phyloP scores from a whole-genome alignment of 1,140 invertebrate genomes.

The Penaeus indicus region DNA sequence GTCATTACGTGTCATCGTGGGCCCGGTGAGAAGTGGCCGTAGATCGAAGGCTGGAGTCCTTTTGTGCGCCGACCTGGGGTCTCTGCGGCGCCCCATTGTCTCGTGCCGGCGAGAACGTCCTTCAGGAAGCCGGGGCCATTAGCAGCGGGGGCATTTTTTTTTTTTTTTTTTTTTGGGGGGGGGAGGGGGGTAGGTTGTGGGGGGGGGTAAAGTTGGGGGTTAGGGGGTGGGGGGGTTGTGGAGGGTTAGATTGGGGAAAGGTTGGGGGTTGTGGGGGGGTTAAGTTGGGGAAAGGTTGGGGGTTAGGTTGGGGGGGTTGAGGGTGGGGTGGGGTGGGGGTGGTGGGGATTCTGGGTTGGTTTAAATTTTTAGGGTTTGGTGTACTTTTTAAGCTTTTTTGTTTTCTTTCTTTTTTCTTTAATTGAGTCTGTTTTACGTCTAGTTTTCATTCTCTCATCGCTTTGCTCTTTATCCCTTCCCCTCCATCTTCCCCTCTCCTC shows the following conservation, averaged over 20 bases:
- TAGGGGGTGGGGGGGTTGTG: background rate
- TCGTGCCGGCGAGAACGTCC: conserved; percentile 46
- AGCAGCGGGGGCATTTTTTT: conserved; percentile 31
- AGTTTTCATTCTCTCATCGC: no score
- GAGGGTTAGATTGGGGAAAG: background rate
- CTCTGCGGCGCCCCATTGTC: conserved; percentile 40
- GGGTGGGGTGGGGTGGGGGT: no score
- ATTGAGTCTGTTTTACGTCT: no score
- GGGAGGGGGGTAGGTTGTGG: background rate
- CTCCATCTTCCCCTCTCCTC: background rate
- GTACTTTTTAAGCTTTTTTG: no score
- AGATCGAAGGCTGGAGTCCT: conserved; percentile 56
- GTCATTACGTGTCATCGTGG: conserved; percentile 59
- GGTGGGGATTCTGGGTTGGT: no score
- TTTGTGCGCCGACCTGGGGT: conserved; percentile 31
- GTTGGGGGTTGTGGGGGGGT: no score
- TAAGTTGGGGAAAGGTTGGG: no score
- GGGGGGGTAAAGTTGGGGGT: background rate
- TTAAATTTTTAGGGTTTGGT: no score
- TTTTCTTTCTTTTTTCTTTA: no score
- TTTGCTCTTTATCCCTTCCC: no score
- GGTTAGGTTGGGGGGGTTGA: no score
- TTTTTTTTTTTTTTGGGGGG: no score
- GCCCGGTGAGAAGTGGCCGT: conserved; percentile 38
- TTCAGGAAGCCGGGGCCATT: conserved; percentile 57